Base-by-base conservation (phyloP, 2,888 invertebrate species). In the Netelia virgata region DNA sequence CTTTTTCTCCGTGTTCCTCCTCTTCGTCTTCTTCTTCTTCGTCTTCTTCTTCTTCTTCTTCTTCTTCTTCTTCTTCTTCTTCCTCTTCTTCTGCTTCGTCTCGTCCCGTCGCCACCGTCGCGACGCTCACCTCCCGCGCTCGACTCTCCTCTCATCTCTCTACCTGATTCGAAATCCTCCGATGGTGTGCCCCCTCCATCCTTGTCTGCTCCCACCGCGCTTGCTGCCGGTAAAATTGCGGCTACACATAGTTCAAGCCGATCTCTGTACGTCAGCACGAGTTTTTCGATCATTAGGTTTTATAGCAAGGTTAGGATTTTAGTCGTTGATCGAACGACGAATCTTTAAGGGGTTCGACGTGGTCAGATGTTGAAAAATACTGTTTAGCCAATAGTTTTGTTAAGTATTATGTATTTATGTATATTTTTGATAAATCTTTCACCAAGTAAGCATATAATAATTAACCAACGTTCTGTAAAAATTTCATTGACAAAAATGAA, bases 121-220 rank as follows among this genome's bases (percentile, higher is more conserved):
- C 66, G 66, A 50, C 55, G 68, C 43, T 83, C 75, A 28, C 66
- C 83, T 75, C 83, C 75, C 80, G 81, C 81, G 72, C 76, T 23
- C 16, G 3, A n/a, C 43, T 53, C 72, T 9, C 16, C n/a, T 9
- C 41, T 66, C 55, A 41, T 74, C 68, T 23, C 43, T 47, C 69
- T 55, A 43, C 73, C 16, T 47, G 55, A 18, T 69, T 64, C 50
- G 36, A 70, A 57, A 64, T 76, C 72, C 68, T 72, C 61, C 63
- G 36, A 76, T 61, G 61, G 63, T 73, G 73, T 74, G 63, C 68
- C 66, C 47, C 43, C 41, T 36, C 41, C 2, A 36, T 47, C n/a
- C n/a, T 5, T 14, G 43, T 10, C 18, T 16, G 1, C 43, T 9
- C 59, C n/a, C 28, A 11, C 28, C 66, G 18, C 50, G 36, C 36